Evolutionary conservation across 53 echinoderm and acorn worm species (phyloP).

Genomic region (Mesocentrotus franciscanus): DNA sequence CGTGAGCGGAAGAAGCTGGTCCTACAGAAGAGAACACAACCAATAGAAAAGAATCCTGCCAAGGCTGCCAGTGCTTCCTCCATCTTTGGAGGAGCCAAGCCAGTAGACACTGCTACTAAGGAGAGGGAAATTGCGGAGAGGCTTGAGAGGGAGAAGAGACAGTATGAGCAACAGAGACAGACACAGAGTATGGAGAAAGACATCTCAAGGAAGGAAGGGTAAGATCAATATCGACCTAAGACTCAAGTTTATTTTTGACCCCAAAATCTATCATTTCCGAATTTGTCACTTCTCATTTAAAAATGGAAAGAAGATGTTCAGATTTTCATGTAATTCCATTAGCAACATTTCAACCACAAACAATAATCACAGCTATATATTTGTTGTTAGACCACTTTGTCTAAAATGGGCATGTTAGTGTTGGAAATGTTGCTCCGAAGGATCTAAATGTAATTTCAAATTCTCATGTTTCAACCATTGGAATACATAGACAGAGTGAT

Average conservation of each 20-base stretch:
- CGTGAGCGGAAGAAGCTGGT: slow-evolving; percentile 91
- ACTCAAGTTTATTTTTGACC: neutral
- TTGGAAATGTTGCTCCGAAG: no score
- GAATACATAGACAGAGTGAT: neutral
- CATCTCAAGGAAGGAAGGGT: slow-evolving; percentile 80
- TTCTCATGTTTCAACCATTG: no score
- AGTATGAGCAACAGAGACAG: slow-evolving; percentile 69
- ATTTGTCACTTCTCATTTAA: neutral
- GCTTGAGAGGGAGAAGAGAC: slow-evolving; percentile 75
- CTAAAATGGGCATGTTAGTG: no score
- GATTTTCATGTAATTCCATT: no score
- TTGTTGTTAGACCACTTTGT: no score
- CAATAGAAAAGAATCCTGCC: slow-evolving; percentile 41
- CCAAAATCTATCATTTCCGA: neutral
- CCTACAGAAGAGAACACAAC: slow-evolving; percentile 80
- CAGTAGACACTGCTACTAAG: slow-evolving; percentile 93
- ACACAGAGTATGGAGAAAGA: slow-evolving; percentile 73
- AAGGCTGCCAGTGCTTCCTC: slow-evolving; percentile 63
- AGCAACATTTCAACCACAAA: no score
- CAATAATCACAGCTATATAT: no score
- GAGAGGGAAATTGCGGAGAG: slow-evolving; percentile 92
- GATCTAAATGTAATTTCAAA: no score
- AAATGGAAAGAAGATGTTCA: no score
- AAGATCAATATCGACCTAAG: neutral
- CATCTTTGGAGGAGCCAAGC: slow-evolving; percentile 96